Evolutionary conservation across 2,797 vertebrate species (phyloP).

Genomic region (Cetoscarus ocellatus): DNA sequence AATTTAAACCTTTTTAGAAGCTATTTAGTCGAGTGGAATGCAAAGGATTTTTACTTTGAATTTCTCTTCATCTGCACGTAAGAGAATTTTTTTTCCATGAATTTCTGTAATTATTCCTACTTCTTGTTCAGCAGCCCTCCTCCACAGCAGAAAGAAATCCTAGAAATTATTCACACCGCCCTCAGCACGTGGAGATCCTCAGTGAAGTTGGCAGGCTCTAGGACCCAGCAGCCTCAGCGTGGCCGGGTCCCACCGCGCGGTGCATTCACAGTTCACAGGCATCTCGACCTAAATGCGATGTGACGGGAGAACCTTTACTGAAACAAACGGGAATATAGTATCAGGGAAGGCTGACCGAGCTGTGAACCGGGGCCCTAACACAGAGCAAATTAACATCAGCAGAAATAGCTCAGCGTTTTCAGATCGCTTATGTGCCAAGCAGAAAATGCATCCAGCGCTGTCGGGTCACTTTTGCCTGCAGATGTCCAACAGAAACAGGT

Average conservation of each 20-base stretch:
- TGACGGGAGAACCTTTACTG: slow-evolving; percentile 91
- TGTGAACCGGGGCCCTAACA: slow-evolving; percentile 89
- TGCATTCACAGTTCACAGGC: slow-evolving; percentile 91
- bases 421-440: slow-evolving; percentile 79
- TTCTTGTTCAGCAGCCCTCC: slow-evolving; percentile 6
- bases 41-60: neutral
- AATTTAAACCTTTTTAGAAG: slow-evolving; percentile 4
- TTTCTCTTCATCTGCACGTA: neutral
- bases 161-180: slow-evolving; percentile 8
- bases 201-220: slow-evolving; percentile 26
- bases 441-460: slow-evolving; percentile 75
- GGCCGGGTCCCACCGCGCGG: slow-evolving; percentile 76
- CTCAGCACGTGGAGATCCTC: neutral
- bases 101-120: neutral
- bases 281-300: slow-evolving; percentile 84
- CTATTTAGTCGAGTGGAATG: slow-evolving; percentile 6
- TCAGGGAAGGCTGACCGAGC: slow-evolving; percentile 94
- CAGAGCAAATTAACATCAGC: slow-evolving; percentile 93
- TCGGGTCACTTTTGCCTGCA: slow-evolving; percentile 80
- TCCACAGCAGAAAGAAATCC: slow-evolving; percentile 13
- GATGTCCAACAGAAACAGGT: slow-evolving; percentile 39
- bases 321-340: slow-evolving; percentile 91
- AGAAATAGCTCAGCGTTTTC: slow-evolving; percentile 83
- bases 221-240: slow-evolving; percentile 70
- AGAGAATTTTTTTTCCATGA: neutral